Conservation (phyloP, 2,888 invertebrate genomes). For the Diabrotica balteata region DNA sequence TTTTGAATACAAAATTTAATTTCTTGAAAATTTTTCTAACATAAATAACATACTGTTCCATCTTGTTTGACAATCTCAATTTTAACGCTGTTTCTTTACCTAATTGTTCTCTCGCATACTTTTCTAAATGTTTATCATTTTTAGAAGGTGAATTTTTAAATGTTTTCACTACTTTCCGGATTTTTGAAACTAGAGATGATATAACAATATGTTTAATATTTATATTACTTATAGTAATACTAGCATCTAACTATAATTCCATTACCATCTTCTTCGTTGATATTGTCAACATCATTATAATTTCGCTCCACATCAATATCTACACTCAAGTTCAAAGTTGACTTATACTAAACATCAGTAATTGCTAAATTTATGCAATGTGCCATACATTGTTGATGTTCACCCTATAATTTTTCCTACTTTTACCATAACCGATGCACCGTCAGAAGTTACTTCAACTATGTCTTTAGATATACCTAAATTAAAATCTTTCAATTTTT, state of each 20-base stretch:
- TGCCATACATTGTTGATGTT: not conserved
- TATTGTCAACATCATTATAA: not conserved
- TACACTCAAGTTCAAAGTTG: not conserved
- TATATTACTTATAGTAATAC: not conserved
- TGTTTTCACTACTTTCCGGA: slow-evolving; percentile 13
- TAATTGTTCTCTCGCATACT: too few species aligned
- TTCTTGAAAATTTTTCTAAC: slow-evolving; percentile 4
- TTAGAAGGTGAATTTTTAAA: slow-evolving; percentile 14
- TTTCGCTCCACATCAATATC: not conserved
- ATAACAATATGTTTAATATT: not conserved
- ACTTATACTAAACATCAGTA: not conserved
- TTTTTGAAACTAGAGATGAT: slow-evolving; percentile 2
- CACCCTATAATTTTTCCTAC: not conserved
- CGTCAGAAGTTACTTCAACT: not conserved
- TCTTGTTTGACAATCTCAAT: slow-evolving; percentile 10
- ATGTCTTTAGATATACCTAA: not conserved
- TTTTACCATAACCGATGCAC: not conserved
- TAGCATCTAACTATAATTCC: not conserved
- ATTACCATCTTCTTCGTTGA: not conserved
- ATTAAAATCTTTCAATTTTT: not conserved
- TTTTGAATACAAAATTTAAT: not conserved
- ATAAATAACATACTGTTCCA: slow-evolving; percentile 18
- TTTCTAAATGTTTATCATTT: not conserved
- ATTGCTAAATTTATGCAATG: not conserved
- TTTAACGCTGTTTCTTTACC: slow-evolving; percentile 12